These are phyloP conservation scores for Ceramica pisi DNA, from an alignment of 2,888 invertebrate genomes.

Conservation along the genomic window DNA sequence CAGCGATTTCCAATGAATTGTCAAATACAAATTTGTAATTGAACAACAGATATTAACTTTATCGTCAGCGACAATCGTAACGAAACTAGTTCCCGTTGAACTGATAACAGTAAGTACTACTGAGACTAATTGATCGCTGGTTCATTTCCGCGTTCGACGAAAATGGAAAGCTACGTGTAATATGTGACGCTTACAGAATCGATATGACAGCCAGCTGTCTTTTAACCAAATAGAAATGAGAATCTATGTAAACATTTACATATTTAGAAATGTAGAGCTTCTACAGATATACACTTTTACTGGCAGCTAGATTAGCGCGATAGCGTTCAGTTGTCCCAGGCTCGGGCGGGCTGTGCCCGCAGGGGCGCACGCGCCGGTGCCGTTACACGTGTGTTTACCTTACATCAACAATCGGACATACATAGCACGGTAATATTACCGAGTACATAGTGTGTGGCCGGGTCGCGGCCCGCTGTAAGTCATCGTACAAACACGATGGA, in stretches of 20 bases:
- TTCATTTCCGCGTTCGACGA: constrained; percentile 37
- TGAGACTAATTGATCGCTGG: constrained; percentile 28
- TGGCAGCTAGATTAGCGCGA: not conserved
- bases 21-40: constrained; percentile 14
- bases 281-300: not conserved
- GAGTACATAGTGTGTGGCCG: constrained; percentile 6
- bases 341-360: too few species aligned
- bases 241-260: not conserved
- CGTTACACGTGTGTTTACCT: constrained; percentile 26
- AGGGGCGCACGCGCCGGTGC: constrained; percentile 2
- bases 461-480: not conserved
- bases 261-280: not conserved
- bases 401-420: not conserved
- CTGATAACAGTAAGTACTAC: constrained; percentile 36
- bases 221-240: not conserved
- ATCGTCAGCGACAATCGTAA: constrained; percentile 19
- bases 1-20: constrained; percentile 1
- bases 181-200: not conserved
- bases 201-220: not conserved
- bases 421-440: too few species aligned
- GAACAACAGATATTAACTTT: constrained; percentile 1
- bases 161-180: constrained; percentile 20
- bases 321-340: not conserved
- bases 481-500: constrained; percentile 13
- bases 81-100: constrained; percentile 39